phyloP scores from a whole-genome alignment of 2,888 invertebrate species.

The Apomyelois bistriatella region DNA sequence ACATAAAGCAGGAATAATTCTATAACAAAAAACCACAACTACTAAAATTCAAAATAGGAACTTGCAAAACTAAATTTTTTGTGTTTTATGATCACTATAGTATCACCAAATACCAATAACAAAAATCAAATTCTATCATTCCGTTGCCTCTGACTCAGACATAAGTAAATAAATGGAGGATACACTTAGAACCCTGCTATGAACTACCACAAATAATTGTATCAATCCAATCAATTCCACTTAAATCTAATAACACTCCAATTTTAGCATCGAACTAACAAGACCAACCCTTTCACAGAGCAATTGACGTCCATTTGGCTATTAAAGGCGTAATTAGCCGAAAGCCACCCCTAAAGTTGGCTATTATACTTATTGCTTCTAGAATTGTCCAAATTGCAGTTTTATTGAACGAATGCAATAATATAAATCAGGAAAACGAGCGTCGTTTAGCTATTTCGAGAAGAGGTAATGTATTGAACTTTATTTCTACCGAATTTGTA shows the following conservation, averaged over 20 bases:
- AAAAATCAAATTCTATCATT: no score
- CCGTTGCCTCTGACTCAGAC: no score
- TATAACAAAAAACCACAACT: no score
- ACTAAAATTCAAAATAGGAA: no score
- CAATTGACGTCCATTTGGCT: constrained; percentile 7
- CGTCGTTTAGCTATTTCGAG: constrained; percentile 1
- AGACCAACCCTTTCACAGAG: constrained; percentile 3
- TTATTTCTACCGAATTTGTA: neutral
- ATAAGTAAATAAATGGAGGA: no score
- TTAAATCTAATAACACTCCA: constrained; percentile 3
- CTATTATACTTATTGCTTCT: constrained; percentile 21
- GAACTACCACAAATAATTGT: no score
- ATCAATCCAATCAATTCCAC: neutral
- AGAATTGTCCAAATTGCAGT: constrained; percentile 21
- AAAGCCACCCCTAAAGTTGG: neutral
- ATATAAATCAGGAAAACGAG: constrained; percentile 15
- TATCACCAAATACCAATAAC: no score
- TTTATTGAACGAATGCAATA: constrained; percentile 16
- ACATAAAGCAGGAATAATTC: no score
- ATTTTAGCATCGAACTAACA: neutral
- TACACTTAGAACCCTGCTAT: no score
- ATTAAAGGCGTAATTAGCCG: constrained; percentile 5
- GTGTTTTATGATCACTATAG: no score
- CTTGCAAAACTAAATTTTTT: no score
- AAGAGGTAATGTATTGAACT: neutral